phyloP scores from a whole-genome alignment of 2,888 invertebrate genomes.

The Aphrophora alni region DNA sequence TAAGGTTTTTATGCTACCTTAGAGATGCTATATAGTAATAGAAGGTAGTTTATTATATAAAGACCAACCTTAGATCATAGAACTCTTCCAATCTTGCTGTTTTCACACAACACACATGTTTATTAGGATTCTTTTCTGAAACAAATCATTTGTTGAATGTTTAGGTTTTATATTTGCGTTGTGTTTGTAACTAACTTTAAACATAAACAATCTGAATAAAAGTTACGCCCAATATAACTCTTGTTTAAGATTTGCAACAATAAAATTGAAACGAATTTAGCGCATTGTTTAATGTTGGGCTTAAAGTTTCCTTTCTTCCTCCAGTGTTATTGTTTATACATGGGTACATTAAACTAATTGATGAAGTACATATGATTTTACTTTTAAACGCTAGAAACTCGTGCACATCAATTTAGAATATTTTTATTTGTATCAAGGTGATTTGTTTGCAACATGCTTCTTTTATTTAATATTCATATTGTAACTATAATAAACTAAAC shows the following conservation, averaged over 20 bases:
- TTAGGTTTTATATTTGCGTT: neutral
- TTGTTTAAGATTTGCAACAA: slow-evolving; percentile 2
- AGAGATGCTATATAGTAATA: too few species aligned
- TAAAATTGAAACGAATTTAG: slow-evolving; percentile 9
- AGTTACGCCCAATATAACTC: neutral
- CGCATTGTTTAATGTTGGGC: neutral
- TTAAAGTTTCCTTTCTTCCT: too few species aligned
- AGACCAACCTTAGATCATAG: neutral
- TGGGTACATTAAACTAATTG: neutral
- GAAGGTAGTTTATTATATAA: too few species aligned
- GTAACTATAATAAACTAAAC: too few species aligned
- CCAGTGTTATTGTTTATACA: neutral
- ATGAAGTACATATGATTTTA: neutral
- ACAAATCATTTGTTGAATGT: neutral
- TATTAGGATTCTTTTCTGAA: neutral
- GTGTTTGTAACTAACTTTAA: neutral
- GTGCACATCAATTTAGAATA: neutral
- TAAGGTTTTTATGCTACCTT: too few species aligned
- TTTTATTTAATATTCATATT: too few species aligned
- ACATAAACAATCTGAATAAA: neutral
- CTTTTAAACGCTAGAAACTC: neutral
- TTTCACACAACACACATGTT: neutral
- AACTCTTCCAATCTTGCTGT: neutral
- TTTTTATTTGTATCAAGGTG: too few species aligned
- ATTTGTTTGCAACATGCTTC: too few species aligned